Percentiles rank a stretch among this genome's conserved stretches.
phyloP scores from a whole-genome alignment of 2,888 invertebrate species.

The Synanthedon vespiformis region DNA sequence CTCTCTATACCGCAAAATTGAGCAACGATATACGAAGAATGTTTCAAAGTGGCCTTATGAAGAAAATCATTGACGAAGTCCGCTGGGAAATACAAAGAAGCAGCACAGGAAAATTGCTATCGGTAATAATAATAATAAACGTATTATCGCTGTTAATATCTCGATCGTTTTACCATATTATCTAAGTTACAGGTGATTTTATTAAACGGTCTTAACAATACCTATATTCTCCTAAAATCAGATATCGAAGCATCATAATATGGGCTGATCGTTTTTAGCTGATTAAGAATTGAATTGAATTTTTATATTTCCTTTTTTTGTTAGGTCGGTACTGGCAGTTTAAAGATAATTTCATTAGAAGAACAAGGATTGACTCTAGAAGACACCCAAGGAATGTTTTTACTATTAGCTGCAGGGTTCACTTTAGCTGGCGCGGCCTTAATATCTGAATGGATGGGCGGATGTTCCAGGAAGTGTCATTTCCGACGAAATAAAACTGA shows the following conservation, averaged over 20 bases:
- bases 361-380: constrained; percentile 82
- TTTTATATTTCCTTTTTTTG: constrained; percentile 6
- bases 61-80: constrained; percentile 77
- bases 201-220: too few relatives aligned
- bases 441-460: constrained; percentile 78
- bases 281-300: too few relatives aligned
- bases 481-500: constrained; percentile 21
- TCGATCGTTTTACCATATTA: too few relatives aligned
- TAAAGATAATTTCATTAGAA: constrained; percentile 64
- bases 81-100: constrained; percentile 79
- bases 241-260: too few relatives aligned
- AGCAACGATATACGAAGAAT: constrained; percentile 72
- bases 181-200: too few relatives aligned
- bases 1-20: constrained; percentile 73
- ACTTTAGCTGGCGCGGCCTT: constrained; percentile 73
- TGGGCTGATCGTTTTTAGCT: too few relatives aligned
- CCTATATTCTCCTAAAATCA: too few relatives aligned
- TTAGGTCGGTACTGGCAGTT: constrained; percentile 50
- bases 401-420: constrained; percentile 79
- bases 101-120: constrained; percentile 70
- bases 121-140: constrained; percentile 49
- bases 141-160: not conserved
- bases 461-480: constrained; percentile 73
- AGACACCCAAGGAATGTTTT: constrained; percentile 86
- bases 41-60: constrained; percentile 75